Evolutionary conservation across 2,797 vertebrate genomes (phyloP), one percentile per base, ranked within the genome.

Genomic region (Acipenser ruthenus): DNA sequence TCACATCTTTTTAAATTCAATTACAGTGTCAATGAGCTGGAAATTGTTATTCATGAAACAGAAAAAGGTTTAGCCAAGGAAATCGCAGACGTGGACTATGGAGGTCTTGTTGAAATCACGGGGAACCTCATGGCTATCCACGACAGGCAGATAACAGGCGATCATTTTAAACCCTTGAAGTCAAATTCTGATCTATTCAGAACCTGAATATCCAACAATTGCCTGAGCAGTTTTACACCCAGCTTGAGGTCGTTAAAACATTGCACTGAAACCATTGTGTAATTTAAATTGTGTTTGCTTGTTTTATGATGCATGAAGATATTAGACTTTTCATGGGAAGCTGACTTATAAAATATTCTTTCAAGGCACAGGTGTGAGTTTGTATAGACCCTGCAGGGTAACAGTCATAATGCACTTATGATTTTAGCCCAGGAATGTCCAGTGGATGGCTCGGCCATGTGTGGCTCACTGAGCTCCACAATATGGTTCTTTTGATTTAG

Each of bases 111-210:
- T 72, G 77, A 86, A 73, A 82, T 84, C 56, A 86, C 86, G 85
- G 81, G 83, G 49, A 84, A 88, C 69, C 77, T 87, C 61, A 84
- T 88, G 82, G 83, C 83, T 60, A 78, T 88, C 62, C 67, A 85
- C 65, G 83, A 90, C 75, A 71, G 84, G 37, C 78, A 84, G 77
- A 79, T 87, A 70, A 73, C 69, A 1, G 86, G 87, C 6, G 71
- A 86, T 63, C 73, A 89, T 76, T 92, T 89, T 69, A 84, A 80
- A 78, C 84, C 86, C 49, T 86, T 92, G 65, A 89, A 86, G 75
- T 82, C 85, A 13, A 89, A 80, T 0, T 75, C 77, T 12, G 86
- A 89, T 67, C 79, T 92, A n/a, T 85, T 92, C 6, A 90, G 83
- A 79, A 87, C 75, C 56, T 90, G 18, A 18, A 84, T 3, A 83